phyloP scores from a whole-genome alignment of 2,888 invertebrate species.

The Chorisops tibialis region DNA sequence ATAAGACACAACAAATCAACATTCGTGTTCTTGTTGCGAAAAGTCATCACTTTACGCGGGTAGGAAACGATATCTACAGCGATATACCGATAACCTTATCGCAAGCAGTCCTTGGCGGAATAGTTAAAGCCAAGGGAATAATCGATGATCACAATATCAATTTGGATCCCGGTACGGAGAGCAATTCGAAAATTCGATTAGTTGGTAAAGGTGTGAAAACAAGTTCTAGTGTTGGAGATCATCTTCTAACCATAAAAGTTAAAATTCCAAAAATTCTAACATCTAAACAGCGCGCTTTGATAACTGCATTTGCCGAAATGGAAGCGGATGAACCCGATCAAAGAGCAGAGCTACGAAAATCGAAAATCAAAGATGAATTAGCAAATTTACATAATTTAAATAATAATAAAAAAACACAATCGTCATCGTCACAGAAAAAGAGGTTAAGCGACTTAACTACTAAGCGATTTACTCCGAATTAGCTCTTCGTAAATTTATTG shows the following conservation, averaged over 20 bases:
- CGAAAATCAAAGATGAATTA: constrained; percentile 3
- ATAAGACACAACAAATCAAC: constrained; percentile 41
- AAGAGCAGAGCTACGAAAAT: constrained; percentile 8
- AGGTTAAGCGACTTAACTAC: no score
- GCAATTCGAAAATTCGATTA: constrained; percentile 42
- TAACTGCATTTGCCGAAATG: constrained; percentile 40
- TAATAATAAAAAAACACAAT: background rate
- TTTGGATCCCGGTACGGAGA: constrained; percentile 45
- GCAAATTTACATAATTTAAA: constrained; percentile 1
- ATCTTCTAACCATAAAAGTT: constrained; percentile 45
- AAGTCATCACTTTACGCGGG: constrained; percentile 43
- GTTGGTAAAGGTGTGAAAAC: constrained; percentile 43
- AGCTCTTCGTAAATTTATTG: no score
- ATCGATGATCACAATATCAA: constrained; percentile 41
- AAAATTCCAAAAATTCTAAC: constrained; percentile 44
- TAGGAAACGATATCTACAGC: constrained; percentile 43
- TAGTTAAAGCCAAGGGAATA: constrained; percentile 43
- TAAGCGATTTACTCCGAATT: no score
- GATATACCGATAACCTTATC: constrained; percentile 44
- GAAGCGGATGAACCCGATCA: constrained; percentile 3
- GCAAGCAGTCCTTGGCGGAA: constrained; percentile 46
- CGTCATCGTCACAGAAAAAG: no score
- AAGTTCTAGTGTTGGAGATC: constrained; percentile 41
- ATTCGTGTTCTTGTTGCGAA: constrained; percentile 41
- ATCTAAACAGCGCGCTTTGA: constrained; percentile 45